Conservation (phyloP, 2,797 vertebrate genomes). For the Fratercula arctica region DNA sequence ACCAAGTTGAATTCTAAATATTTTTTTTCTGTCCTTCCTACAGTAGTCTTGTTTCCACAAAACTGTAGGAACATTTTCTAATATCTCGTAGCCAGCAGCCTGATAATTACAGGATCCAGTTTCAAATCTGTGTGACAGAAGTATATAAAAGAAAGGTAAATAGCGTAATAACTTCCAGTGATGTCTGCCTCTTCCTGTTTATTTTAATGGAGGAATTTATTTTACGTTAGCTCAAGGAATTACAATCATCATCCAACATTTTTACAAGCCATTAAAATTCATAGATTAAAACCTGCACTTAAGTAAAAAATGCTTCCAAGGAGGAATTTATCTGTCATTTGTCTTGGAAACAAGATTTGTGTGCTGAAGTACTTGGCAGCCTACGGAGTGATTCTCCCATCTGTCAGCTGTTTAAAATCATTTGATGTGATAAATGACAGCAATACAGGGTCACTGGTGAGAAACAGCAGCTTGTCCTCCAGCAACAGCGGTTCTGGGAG, state of each 20-base stretch:
- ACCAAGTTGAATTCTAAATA: neutral
- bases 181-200: neutral
- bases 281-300: neutral
- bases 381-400: neutral
- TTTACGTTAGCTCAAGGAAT: neutral
- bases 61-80: neutral
- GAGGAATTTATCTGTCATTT: neutral
- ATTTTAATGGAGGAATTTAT: neutral
- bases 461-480: neutral
- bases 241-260: neutral
- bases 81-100: neutral
- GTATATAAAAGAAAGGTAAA: neutral
- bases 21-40: neutral
- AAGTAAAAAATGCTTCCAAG: neutral
- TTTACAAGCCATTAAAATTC: neutral
- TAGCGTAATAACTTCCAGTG: neutral
- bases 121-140: neutral
- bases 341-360: neutral
- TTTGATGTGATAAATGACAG: neutral
- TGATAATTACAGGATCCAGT: neutral
- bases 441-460: neutral
- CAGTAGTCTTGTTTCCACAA: neutral
- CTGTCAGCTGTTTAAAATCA: neutral
- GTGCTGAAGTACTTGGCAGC: neutral
- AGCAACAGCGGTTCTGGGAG: neutral